A percentile compares a stretch with the other conserved stretches of the same genome.
These are phyloP conservation scores for Paramormyrops kingsleyae DNA, from an alignment of 2,113 vertebrate genomes.

Conservation along the genomic window DNA sequence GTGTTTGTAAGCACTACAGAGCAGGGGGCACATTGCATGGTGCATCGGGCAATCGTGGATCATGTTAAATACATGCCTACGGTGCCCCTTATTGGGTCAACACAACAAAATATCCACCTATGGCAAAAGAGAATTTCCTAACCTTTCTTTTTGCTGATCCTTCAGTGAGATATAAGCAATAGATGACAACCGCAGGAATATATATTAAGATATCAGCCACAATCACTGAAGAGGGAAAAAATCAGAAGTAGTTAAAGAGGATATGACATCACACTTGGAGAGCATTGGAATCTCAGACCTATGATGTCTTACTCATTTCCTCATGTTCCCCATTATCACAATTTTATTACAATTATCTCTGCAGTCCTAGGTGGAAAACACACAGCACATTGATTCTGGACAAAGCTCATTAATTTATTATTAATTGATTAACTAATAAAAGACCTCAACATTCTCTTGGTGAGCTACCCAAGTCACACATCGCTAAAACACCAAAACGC, in stretches of 20 bases:
- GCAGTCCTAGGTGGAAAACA: background rate
- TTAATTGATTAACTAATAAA: background rate
- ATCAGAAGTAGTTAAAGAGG: background rate
- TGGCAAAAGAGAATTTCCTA: constrained; percentile 21
- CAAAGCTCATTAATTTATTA: background rate
- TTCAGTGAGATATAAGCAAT: constrained; percentile 75
- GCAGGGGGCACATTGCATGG: background rate
- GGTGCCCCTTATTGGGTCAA: background rate
- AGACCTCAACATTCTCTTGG: background rate
- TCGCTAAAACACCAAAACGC: background rate
- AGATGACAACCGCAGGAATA: constrained; percentile 85
- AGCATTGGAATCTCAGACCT: background rate
- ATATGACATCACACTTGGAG: background rate
- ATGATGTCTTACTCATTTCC: background rate
- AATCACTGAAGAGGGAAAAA: constrained; percentile 70
- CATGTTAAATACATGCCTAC: background rate
- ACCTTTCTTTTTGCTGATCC: constrained; percentile 78
- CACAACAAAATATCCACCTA: background rate
- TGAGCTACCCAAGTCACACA: background rate
- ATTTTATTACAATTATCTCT: background rate
- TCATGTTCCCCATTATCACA: background rate
- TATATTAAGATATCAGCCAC: constrained; percentile 83
- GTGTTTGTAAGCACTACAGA: background rate
- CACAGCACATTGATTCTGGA: background rate
- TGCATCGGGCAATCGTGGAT: background rate